Conservation (phyloP, 2,888 invertebrate species). For the Nipponacmea schrenckii region DNA sequence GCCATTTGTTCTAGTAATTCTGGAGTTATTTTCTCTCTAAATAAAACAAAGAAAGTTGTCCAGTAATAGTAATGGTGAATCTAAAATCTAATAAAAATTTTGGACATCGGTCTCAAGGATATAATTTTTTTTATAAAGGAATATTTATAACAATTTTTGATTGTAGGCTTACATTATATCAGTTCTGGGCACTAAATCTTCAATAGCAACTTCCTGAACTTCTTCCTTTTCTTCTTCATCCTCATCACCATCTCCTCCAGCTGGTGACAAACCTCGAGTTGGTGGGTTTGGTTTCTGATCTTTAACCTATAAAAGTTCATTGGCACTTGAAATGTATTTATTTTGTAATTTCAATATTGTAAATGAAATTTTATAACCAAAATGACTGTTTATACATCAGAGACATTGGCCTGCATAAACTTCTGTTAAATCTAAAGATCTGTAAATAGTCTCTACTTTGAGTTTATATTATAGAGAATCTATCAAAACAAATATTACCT, state of each 20-base stretch:
- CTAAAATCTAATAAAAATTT: too few species aligned
- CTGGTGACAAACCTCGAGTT: constrained; percentile 72
- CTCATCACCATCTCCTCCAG: constrained; percentile 69
- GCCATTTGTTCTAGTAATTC: constrained; percentile 77
- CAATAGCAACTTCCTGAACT: constrained; percentile 68
- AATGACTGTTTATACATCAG: too few species aligned
- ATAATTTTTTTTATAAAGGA: too few species aligned
- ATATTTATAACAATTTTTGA: too few species aligned
- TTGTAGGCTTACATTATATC: constrained; percentile 37
- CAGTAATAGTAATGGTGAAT: too few species aligned
- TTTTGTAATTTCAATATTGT: too few species aligned
- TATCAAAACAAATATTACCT: constrained; percentile 66
- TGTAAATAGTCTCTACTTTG: too few species aligned
- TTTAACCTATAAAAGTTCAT: constrained; percentile 57
- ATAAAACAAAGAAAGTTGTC: background rate
- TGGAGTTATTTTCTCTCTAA: constrained; percentile 81
- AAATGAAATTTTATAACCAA: background rate
- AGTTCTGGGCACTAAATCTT: constrained; percentile 77
- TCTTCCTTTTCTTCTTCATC: constrained; percentile 67
- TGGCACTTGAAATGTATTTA: background rate
- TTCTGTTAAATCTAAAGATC: background rate
- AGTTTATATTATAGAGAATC: too few species aligned
- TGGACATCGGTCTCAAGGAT: too few species aligned
- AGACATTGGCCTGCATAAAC: too few species aligned
- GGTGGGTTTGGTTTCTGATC: constrained; percentile 83